These are phyloP conservation scores for Helicoverpa assulta DNA, from an alignment of 2,888 invertebrate species.

Conservation along the genomic window DNA sequence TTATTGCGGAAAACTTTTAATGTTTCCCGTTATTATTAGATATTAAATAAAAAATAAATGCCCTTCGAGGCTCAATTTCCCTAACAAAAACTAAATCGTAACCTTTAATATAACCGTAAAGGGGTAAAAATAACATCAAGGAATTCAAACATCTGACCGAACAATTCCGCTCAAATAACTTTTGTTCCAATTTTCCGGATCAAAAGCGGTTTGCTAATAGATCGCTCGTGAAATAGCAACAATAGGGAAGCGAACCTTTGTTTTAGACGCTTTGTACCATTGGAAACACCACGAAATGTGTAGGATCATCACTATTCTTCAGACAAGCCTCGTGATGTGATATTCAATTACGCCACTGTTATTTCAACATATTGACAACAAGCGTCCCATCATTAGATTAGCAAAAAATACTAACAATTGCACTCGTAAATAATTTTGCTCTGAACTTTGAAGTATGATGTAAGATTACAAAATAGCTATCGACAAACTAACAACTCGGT, in stretches of 20 bases:
- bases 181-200: conserved; percentile 59
- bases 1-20: no score
- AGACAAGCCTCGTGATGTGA: conserved; percentile 11
- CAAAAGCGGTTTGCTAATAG: conserved; percentile 54
- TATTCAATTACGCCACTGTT: conserved; percentile 11
- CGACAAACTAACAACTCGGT: conserved; percentile 58
- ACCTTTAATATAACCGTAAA: not conserved
- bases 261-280: conserved; percentile 54
- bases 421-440: conserved; percentile 11
- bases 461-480: conserved; percentile 61
- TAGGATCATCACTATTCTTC: conserved; percentile 28
- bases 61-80: not conserved
- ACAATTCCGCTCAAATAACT: conserved; percentile 47
- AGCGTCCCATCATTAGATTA: not conserved
- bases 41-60: not conserved
- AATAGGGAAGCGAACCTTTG: conserved; percentile 61
- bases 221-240: conserved; percentile 59
- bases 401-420: conserved; percentile 14
- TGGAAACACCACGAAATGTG: conserved; percentile 28
- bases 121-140: conserved; percentile 30
- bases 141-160: conserved; percentile 23
- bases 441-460: conserved; percentile 27
- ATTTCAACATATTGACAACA: conserved; percentile 16
- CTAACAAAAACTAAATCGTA: conserved; percentile 1
- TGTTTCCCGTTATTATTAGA: not conserved